A percentile compares a stretch with the other conserved stretches of the same genome.
Conservation (phyloP, 1,140 invertebrate species). For the Ceratoteleas bidentatus region DNA sequence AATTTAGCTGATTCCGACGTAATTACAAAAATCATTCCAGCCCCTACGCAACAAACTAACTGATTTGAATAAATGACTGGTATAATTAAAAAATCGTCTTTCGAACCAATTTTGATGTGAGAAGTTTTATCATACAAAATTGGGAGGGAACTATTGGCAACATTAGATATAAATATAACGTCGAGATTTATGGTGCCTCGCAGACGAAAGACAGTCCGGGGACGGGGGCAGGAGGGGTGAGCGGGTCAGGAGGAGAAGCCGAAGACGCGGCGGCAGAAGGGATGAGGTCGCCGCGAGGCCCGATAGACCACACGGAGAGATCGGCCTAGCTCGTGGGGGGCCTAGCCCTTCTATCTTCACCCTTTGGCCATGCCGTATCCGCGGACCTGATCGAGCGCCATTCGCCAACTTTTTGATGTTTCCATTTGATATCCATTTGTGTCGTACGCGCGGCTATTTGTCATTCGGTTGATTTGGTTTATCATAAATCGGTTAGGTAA, state of each 20-base stretch:
- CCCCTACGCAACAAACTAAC: too few relatives aligned
- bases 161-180: slow-evolving; percentile 78
- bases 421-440: slow-evolving; percentile 2
- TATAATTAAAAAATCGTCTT: too few relatives aligned
- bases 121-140: too few relatives aligned
- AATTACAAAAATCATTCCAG: too few relatives aligned
- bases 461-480: too few relatives aligned
- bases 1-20: too few relatives aligned
- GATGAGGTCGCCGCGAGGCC: slow-evolving; percentile 78
- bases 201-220: slow-evolving; percentile 61
- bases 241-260: slow-evolving; percentile 35
- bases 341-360: slow-evolving; percentile 60
- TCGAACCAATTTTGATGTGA: too few relatives aligned
- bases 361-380: slow-evolving; percentile 29
- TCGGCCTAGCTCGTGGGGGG: slow-evolving; percentile 73
- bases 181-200: slow-evolving; percentile 76
- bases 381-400: slow-evolving; percentile 5
- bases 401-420: not conserved
- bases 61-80: too few relatives aligned
- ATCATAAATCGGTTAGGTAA: too few relatives aligned
- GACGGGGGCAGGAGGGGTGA: slow-evolving; percentile 40
- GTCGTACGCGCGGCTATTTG: too few relatives aligned
- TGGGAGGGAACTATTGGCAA: slow-evolving; percentile 71
- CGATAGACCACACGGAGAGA: slow-evolving; percentile 78
- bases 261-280: slow-evolving; percentile 70